A percentile compares a stretch with the other conserved stretches of the same genome.
Evolutionary conservation across 2,797 vertebrate species (phyloP).

Genomic region (Tachyglossus aculeatus): DNA sequence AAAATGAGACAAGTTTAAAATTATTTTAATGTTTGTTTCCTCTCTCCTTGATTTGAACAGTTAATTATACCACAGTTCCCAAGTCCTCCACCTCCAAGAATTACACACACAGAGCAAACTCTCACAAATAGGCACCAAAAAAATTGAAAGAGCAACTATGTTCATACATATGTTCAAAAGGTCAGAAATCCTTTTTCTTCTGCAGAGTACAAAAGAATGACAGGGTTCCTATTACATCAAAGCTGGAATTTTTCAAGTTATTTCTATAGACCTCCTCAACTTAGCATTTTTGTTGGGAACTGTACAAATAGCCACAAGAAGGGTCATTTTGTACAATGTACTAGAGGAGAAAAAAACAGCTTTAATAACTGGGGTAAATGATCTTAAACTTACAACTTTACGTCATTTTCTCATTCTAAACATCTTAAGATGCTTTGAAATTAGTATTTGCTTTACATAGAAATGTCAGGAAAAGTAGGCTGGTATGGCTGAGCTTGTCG

Average conservation of each 20-base stretch:
- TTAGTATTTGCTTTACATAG: too few relatives aligned
- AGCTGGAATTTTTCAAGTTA: slow-evolving; percentile 14
- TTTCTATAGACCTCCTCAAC: not conserved
- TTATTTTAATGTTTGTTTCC: not conserved
- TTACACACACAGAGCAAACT: too few relatives aligned
- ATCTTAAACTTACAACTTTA: too few relatives aligned
- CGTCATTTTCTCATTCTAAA: too few relatives aligned
- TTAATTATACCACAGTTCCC: not conserved
- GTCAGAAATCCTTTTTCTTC: not conserved
- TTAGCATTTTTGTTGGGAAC: not conserved
- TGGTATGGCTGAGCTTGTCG: too few relatives aligned
- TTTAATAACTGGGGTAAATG: not conserved
- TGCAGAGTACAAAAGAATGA: not conserved
- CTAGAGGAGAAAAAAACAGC: not conserved
- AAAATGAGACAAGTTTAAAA: not conserved
- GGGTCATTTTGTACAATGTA: not conserved
- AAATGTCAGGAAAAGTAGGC: too few relatives aligned
- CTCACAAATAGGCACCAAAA: not conserved
- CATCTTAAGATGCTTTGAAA: too few relatives aligned
- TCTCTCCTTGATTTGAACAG: not conserved
- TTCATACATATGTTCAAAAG: not conserved
- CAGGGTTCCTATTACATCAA: not conserved
- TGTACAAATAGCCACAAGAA: not conserved
- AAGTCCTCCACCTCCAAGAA: not conserved
- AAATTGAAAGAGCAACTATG: not conserved